These are phyloP conservation scores for Sebastes wilsoni DNA, from an alignment of 2,797 vertebrate species.

Conservation along the genomic window DNA sequence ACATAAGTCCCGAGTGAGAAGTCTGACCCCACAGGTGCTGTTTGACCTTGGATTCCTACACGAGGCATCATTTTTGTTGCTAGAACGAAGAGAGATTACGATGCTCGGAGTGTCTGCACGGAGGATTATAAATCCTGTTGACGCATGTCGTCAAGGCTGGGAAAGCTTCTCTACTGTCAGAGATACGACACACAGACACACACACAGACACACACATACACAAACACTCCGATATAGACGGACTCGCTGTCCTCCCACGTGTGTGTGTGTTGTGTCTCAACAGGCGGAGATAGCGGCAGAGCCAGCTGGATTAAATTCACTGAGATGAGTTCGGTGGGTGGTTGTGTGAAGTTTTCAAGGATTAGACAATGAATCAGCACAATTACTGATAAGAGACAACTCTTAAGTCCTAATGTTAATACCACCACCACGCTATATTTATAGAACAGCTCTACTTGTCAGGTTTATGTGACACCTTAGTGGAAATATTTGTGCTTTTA, in stretches of 20 bases:
- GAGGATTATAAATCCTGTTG: conserved; percentile 58
- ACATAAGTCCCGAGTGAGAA: conserved; percentile 5
- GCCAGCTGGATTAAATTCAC: conserved; percentile 54
- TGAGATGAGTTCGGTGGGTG: conserved; percentile 3
- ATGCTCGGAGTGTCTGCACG: neutral
- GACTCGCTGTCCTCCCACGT: conserved; percentile 48
- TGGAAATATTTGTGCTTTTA: conserved; percentile 35
- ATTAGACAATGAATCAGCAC: conserved; percentile 63
- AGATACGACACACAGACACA: conserved; percentile 18
- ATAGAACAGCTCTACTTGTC: conserved; percentile 32
- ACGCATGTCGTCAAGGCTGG: conserved; percentile 43
- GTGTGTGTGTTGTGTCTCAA: conserved; percentile 62
- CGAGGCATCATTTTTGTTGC: conserved; percentile 24
- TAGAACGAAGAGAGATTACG: conserved; percentile 27
- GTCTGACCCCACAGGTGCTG: conserved; percentile 40
- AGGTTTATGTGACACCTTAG: conserved; percentile 42
- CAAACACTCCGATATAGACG: neutral
- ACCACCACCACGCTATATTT: conserved; percentile 22
- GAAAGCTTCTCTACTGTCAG: conserved; percentile 38
- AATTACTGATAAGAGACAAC: conserved; percentile 47
- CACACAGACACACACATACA: conserved; percentile 1
- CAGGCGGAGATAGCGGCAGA: conserved; percentile 42
- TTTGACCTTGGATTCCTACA: conserved; percentile 53
- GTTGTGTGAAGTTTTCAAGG: conserved; percentile 41
- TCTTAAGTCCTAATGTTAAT: conserved; percentile 41